Percentiles rank a stretch among this genome's conserved stretches.
Evolutionary conservation across 2,113 vertebrate genomes (phyloP).

Genomic region (Synodontis membranacea): DNA sequence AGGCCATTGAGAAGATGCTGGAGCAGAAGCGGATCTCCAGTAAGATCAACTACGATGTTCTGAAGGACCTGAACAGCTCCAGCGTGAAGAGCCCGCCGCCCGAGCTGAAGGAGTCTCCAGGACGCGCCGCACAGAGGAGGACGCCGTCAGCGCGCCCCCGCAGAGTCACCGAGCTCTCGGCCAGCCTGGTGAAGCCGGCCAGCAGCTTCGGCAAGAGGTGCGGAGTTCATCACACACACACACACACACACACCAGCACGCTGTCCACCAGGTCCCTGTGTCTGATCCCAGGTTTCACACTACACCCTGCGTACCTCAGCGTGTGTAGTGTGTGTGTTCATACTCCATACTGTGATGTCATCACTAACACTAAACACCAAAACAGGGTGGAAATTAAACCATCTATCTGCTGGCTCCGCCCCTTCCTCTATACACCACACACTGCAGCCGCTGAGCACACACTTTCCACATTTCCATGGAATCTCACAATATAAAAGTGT

Average conservation of each 20-base stretch:
- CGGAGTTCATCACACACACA: background rate
- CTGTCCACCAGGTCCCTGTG: background rate
- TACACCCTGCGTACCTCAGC: background rate
- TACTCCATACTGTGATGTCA: background rate
- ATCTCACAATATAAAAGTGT: background rate
- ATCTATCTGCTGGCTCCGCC: background rate
- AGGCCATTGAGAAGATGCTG: conserved; percentile 97
- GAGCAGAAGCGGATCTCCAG: conserved; percentile 94
- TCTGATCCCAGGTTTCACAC: background rate
- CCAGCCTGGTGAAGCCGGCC: conserved; percentile 70
- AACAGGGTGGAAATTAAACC: background rate
- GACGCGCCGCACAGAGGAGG: conserved; percentile 60
- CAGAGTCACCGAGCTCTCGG: conserved; percentile 57
- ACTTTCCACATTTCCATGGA: background rate
- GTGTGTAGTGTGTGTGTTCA: background rate
- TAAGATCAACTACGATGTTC: conserved; percentile 98
- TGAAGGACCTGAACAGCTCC: conserved; percentile 84
- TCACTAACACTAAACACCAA: no score
- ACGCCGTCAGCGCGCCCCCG: conserved; percentile 63
- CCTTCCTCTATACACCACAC: background rate
- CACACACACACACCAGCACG: background rate
- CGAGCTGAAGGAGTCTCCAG: conserved; percentile 58
- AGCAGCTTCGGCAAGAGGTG: conserved; percentile 88
- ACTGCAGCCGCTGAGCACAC: background rate
- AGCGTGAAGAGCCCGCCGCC: conserved; percentile 68